Evolutionary conservation across 1,140 invertebrate genomes (phyloP), one percentile per base, ranked within the genome.

Genomic region (Drosophila seguyi): DNA sequence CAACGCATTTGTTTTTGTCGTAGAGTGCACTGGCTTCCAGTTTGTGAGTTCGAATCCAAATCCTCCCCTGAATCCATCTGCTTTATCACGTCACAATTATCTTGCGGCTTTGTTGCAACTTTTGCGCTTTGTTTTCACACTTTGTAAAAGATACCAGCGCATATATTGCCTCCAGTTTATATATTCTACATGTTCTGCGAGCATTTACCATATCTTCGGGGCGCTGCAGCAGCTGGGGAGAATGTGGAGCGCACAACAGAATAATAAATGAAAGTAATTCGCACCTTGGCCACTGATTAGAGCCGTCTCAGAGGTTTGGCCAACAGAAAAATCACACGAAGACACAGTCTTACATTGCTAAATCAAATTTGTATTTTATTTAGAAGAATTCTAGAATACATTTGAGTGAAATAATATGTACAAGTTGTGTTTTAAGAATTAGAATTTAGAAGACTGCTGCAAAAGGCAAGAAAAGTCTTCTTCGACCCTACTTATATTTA

Each of bases 1-100:
- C 31, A 14, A 36, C 27, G 48, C 56, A 60, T 74, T 62, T 74
- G 68, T 59, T 53, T 38, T 61, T 58, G 45, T 73, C 7, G 20
- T 2, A 4, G 31, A 53, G 50, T 53, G 50, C 50, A 36, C 50
- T 53, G 50, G 31, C 50, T 53, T 2, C 27, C 27, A 47, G 1
- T 47, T 1, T n/a, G 16, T 29, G n/a, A n/a, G 1, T 53, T 1
- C 6, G 11, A 34, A 2, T 52, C 18, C 18, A 18, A 52, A 20
- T 52, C 31, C 39, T 27, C 36, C 16, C 41, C 29, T 11, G n/a
- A 20, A 31, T 44, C 25, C 36, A 62, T 39, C 55, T 60, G 63
- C 63, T 76, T 66, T 88, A 83, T 83, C 84, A 81, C 68, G 69
- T 82, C 83, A 87, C 78, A 79, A 83, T 86, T 87, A 88, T 87